A percentile compares a stretch with the other conserved stretches of the same genome.
phyloP scores from a whole-genome alignment of 1,140 invertebrate genomes.

The Ericerus pela region DNA sequence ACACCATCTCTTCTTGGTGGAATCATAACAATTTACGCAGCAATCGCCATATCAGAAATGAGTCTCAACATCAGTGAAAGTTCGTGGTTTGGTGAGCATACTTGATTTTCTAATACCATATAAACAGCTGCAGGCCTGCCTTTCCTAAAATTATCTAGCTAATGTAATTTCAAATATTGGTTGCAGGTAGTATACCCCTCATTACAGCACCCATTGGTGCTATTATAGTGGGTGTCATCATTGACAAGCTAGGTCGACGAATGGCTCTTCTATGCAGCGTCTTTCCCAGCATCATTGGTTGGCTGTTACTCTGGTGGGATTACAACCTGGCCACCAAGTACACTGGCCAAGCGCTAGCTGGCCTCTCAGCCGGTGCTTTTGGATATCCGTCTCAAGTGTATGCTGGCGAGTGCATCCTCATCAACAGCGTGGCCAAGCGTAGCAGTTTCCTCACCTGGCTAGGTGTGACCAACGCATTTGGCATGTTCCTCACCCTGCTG shows the following conservation, averaged over 20 bases:
- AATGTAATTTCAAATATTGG: no score
- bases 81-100: no score
- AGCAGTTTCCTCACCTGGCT: slow-evolving; percentile 44
- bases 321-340: slow-evolving; percentile 34
- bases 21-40: no score
- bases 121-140: no score
- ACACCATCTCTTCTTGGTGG: no score
- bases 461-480: slow-evolving; percentile 41
- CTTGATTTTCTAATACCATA: no score
- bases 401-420: slow-evolving; percentile 40
- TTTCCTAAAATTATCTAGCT: no score
- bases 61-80: no score
- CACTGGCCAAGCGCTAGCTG: slow-evolving; percentile 43
- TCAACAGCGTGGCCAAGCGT: slow-evolving; percentile 37
- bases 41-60: no score
- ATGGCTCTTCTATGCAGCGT: slow-evolving; percentile 36
- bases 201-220: slow-evolving; percentile 37
- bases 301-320: slow-evolving; percentile 35
- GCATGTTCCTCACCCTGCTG: slow-evolving; percentile 42
- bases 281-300: slow-evolving; percentile 39
- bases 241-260: slow-evolving; percentile 43
- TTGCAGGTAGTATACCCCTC: slow-evolving; percentile 36
- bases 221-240: slow-evolving; percentile 34
- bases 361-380: slow-evolving; percentile 38
- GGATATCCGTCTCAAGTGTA: slow-evolving; percentile 45